A percentile compares a stretch with the other conserved stretches of the same genome.
Evolutionary conservation across 2,888 invertebrate genomes (phyloP).

Genomic region (Caenorhabditis zanzibari): DNA sequence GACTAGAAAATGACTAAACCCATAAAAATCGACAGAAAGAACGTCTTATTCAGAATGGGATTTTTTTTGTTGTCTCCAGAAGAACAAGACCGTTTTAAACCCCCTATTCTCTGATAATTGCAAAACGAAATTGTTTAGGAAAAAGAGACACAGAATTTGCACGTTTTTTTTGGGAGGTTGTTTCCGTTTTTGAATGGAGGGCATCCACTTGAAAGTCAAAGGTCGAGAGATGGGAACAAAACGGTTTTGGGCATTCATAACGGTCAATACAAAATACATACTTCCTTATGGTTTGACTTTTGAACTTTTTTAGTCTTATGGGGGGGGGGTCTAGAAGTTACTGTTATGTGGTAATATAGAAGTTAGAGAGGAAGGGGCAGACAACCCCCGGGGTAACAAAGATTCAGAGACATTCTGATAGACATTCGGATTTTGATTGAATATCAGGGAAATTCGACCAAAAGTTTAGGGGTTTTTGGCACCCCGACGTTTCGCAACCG

Average conservation of each 20-base stretch:
- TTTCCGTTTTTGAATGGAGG: slow-evolving; percentile 41
- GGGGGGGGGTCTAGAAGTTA: too few relatives aligned
- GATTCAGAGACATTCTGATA: too few relatives aligned
- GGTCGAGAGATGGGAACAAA: slow-evolving; percentile 20
- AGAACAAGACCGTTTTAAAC: slow-evolving; percentile 16
- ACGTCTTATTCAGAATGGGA: background rate
- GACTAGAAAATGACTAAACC: slow-evolving; percentile 26
- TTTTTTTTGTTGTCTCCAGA: background rate
- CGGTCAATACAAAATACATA: background rate
- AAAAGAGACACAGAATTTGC: slow-evolving; percentile 12
- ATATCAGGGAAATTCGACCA: too few relatives aligned
- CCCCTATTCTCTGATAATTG: slow-evolving; percentile 13
- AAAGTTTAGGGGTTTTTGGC: too few relatives aligned
- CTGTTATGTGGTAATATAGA: too few relatives aligned
- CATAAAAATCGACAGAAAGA: slow-evolving; percentile 22
- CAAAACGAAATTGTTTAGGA: slow-evolving; percentile 4
- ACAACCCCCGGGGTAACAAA: too few relatives aligned
- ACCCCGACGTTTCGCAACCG: too few relatives aligned
- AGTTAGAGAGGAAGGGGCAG: too few relatives aligned
- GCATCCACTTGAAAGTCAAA: slow-evolving; percentile 51
- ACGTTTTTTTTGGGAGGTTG: slow-evolving; percentile 20
- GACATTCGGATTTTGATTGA: too few relatives aligned
- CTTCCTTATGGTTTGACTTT: slow-evolving; percentile 5
- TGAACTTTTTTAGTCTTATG: background rate
- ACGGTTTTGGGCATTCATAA: too few relatives aligned